Conservation (phyloP, 2,797 vertebrate genomes). For the Clarias laeviceps region DNA sequence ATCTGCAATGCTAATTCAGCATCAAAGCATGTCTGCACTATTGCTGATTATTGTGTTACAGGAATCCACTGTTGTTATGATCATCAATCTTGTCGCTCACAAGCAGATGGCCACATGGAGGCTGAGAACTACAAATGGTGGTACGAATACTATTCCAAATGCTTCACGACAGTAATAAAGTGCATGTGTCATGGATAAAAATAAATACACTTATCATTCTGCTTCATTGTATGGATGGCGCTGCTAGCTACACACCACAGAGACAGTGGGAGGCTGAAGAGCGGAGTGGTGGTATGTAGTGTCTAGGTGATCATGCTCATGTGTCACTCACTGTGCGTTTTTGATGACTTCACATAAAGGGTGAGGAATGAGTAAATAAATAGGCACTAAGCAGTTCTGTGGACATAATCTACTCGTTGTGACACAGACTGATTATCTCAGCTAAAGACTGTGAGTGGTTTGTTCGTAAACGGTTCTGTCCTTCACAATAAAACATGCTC, state of each 20-base stretch:
- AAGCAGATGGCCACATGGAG: constrained; percentile 49
- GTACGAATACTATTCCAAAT: constrained; percentile 61
- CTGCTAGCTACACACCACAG: constrained; percentile 18
- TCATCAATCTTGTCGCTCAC: constrained; percentile 53
- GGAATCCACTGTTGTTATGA: constrained; percentile 39
- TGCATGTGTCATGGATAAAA: constrained; percentile 47
- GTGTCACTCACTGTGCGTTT: constrained; percentile 60
- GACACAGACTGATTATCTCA: constrained; percentile 74
- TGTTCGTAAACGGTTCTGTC: constrained; percentile 71
- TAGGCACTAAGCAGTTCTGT: constrained; percentile 62
- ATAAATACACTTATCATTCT: constrained; percentile 52
- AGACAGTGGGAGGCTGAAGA: constrained; percentile 32
- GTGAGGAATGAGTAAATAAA: constrained; percentile 62
- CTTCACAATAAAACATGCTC: constrained; percentile 54
- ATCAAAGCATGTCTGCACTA: constrained; percentile 31
- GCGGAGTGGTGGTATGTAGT: constrained; percentile 27
- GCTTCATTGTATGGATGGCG: constrained; percentile 41
- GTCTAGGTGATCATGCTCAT: constrained; percentile 49
- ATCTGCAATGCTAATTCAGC: constrained; percentile 61
- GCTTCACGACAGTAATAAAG: constrained; percentile 65
- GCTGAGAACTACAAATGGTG: constrained; percentile 41
- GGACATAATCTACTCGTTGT: constrained; percentile 71
- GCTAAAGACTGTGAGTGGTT: constrained; percentile 66
- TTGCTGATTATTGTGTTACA: constrained; percentile 42
- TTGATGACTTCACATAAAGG: constrained; percentile 58